A percentile compares a stretch with the other conserved stretches of the same genome.
Conservation (phyloP, 2,113 vertebrate genomes). For the Numida meleagris region DNA sequence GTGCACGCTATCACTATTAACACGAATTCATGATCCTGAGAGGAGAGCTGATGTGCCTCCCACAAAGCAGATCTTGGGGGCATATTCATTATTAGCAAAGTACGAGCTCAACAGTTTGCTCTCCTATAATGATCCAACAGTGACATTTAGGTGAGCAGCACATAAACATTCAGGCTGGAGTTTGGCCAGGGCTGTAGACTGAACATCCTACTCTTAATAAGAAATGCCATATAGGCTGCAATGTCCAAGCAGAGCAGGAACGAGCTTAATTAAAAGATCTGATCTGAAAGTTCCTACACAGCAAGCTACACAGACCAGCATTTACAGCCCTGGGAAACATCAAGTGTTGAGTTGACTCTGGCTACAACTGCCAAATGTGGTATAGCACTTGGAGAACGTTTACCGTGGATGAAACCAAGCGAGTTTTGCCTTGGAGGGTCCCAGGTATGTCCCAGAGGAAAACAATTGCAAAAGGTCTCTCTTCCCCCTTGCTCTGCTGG, state of each 20-base stretch:
- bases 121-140: not conserved
- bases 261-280: slow-evolving; percentile 7
- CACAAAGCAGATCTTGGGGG: not conserved
- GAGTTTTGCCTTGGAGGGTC: not conserved
- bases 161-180: slow-evolving; percentile 36
- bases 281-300: not conserved
- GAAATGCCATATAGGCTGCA: not conserved
- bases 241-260: not conserved
- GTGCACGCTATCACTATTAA: not conserved
- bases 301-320: slow-evolving; percentile 7
- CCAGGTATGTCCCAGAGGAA: not conserved
- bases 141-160: not conserved
- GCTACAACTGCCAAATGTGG: not conserved
- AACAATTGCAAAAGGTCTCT: not conserved
- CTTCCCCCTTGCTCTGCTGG: not conserved
- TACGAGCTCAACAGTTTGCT: slow-evolving; percentile 1
- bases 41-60: not conserved
- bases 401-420: not conserved
- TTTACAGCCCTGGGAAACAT: slow-evolving; percentile 26
- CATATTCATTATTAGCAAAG: slow-evolving; percentile 8
- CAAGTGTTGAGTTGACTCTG: not conserved
- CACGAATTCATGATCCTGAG: not conserved
- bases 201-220: slow-evolving; percentile 18
- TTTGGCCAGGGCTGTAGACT: slow-evolving; percentile 20
- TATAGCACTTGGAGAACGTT: not conserved